Evolutionary conservation across 1,140 invertebrate species (phyloP), one percentile per base, ranked within the genome.

Genomic region (Pseudomyrmex pallidus): DNA sequence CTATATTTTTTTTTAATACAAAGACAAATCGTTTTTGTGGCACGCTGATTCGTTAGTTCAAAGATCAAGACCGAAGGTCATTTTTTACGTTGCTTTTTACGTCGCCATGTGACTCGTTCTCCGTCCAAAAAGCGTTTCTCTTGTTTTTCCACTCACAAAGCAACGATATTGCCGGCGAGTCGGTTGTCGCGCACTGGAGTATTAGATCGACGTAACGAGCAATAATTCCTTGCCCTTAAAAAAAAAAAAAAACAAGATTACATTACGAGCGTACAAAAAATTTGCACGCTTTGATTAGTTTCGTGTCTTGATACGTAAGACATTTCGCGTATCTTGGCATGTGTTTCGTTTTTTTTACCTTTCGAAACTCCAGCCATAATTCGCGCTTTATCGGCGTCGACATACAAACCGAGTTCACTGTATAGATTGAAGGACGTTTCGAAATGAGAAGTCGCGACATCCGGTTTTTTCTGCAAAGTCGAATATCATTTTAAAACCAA

Each of bases 61-160:
- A 54, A 50, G 2, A 66, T 64, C 7, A 62, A 52, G 7, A 20
- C 13, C 3, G 44, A 62, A 3, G n/a, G 52, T 10, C 63, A 8
- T 67, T 59, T 7, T 13, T 72, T 17, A 61, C 13, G 2, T 25
- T 59, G 17, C 44, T 35, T 5, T 1, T 35, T 25, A 15, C 20
- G 66, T 35, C 25, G 25, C 59, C 17, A 1, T 46, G 17, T 15
- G 57, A 20, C n/a, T 13, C 68, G 8, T 85, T 64, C 0, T 76
- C 54, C 9, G 13, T 66, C 86, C 86, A 90, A 73, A 92, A 92
- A 13, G 72, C 61, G 1, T 85, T 76, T 83, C 90, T 89, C 4
- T 48, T 35, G 64, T 89, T 87, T 74, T 87, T 93, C 92, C 92
- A 92, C 0, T 68, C 15, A 8, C 87, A 88, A 4, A 93, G 35